phyloP scores from a whole-genome alignment of 2,888 invertebrate genomes.

The Trichogramma dendrolimi region DNA sequence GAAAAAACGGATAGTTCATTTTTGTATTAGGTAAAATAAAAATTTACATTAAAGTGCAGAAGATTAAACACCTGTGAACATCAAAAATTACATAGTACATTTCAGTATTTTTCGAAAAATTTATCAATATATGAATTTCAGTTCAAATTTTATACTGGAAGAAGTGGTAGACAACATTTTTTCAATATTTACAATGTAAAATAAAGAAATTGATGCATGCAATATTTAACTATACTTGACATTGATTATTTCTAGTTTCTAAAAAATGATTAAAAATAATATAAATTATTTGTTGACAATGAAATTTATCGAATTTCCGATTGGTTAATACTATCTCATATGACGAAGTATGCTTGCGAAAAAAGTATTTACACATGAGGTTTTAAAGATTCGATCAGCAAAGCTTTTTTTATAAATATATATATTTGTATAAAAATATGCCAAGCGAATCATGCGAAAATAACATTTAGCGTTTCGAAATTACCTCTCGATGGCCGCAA shows the following conservation, averaged over 20 bases:
- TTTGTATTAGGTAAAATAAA: slow-evolving; percentile 16
- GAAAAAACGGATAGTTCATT: slow-evolving; percentile 40
- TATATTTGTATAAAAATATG: slow-evolving; percentile 21
- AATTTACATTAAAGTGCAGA: slow-evolving; percentile 30
- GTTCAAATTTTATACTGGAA: neutral
- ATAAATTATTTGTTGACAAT: too few relatives aligned
- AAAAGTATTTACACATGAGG: neutral
- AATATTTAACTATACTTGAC: too few relatives aligned
- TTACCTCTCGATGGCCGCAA: slow-evolving; percentile 57
- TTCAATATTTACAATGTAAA: neutral
- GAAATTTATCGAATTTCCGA: too few relatives aligned
- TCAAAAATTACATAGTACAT: slow-evolving; percentile 20
- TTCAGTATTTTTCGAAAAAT: slow-evolving; percentile 15
- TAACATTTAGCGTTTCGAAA: slow-evolving; percentile 39
- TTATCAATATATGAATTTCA: slow-evolving; percentile 11
- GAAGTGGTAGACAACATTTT: neutral
- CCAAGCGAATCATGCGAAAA: slow-evolving; percentile 39
- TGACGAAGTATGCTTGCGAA: neutral
- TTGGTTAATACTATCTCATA: too few relatives aligned
- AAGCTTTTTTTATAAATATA: slow-evolving; percentile 13
- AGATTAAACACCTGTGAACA: slow-evolving; percentile 31
- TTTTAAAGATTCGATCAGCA: slow-evolving; percentile 14
- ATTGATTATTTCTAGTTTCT: too few relatives aligned
- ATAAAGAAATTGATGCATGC: too few relatives aligned
- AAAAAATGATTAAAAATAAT: too few relatives aligned